Percentiles rank a stretch among this genome's conserved stretches.
Conservation (phyloP, 2,797 vertebrate species). For the Gymnocypris eckloni region DNA sequence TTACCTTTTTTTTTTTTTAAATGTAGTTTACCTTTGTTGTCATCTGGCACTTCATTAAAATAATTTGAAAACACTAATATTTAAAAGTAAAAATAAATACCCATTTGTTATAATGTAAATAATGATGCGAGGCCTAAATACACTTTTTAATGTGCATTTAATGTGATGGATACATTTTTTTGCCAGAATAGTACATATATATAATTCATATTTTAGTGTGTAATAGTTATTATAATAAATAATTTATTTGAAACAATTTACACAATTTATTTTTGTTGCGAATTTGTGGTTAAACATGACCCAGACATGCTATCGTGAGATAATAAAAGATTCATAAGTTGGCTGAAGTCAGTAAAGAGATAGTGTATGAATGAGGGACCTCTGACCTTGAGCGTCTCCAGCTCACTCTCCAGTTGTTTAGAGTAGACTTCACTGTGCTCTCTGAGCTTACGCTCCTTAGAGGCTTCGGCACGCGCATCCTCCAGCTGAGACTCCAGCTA, state of each 20-base stretch:
- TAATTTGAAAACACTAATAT: background rate
- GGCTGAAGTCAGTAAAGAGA: background rate
- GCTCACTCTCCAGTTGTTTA: slow-evolving; percentile 91
- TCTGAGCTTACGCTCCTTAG: slow-evolving; percentile 91
- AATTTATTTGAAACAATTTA: background rate
- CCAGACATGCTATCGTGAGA: background rate
- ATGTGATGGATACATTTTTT: background rate
- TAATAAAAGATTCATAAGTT: background rate
- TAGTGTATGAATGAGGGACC: slow-evolving; percentile 27
- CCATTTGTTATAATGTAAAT: background rate
- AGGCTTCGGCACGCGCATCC: slow-evolving; percentile 86
- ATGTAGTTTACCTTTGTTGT: background rate
- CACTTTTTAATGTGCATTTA: background rate
- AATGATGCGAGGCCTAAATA: background rate
- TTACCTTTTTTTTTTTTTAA: too few species aligned
- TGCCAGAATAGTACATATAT: too few species aligned
- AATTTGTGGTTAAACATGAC: background rate
- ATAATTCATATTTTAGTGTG: background rate
- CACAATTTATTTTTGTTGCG: background rate
- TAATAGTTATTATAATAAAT: background rate
- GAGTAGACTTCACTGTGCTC: slow-evolving; percentile 92
- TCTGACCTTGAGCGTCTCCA: slow-evolving; percentile 90
- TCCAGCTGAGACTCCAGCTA: slow-evolving; percentile 93
- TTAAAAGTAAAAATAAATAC: background rate
- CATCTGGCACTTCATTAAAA: background rate